Evolutionary conservation across 2,888 invertebrate species (phyloP), one percentile per base, ranked within the genome.

Genomic region (Acronicta alni): DNA sequence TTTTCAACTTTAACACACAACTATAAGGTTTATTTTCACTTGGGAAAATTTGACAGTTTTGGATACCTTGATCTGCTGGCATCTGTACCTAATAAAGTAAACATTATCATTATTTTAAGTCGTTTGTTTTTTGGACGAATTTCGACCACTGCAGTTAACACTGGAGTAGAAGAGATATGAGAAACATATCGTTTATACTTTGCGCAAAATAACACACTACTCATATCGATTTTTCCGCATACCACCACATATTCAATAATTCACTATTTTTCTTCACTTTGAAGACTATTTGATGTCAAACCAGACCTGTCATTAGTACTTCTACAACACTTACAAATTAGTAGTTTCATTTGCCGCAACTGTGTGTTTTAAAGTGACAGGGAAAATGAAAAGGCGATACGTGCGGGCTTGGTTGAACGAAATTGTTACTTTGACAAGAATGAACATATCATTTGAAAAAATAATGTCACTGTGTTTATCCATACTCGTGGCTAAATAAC

Each of bases 191-290:
- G 23, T 18, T 14, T 37, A 14, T 47, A 54, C 38, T 60, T 52
- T 39, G 20, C 57, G 39, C 15, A 41, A 53, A 58, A 57, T 43
- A 18, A 57, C 47, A 47, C 32, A 52, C 51, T 48, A 41, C 20
- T 47, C 12, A n/a, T 59, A 69, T 59, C 46, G 59, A 53, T 52
- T 56, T 45, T n/a, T n/a, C n/a, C n/a, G 10, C 38, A n/a, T n/a
- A n/a, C n/a, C n/a, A n/a, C 14, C 12, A 14, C 45, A 3, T 8
- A 17, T 46, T 72, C 52, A 66, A 62, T 64, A 46, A 68, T 72
- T 62, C 58, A 55, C 12, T 39, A 17, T 57, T 14, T 52, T 52
- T 56, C 57, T 43, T 51, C 52, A 8, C 12, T 14, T 20, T 51
- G 20, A 26, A 37, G 1, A 3, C 41, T 12, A 16, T 58, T 57